Evolutionary conservation across 2,888 invertebrate species (phyloP), one percentile per base, ranked within the genome.

Genomic region (Tetranychus piercei): DNA sequence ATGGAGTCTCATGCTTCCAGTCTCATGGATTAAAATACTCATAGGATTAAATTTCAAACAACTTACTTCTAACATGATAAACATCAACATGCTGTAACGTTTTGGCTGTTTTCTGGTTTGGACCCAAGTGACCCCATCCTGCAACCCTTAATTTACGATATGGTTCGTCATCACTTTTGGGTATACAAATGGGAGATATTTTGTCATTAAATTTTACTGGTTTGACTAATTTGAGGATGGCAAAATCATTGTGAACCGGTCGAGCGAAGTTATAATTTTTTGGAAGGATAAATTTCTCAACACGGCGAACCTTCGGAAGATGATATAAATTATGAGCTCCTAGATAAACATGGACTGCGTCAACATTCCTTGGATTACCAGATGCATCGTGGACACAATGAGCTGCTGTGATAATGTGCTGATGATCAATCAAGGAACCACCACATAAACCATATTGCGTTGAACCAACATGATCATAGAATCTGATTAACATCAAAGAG

Each of bases 241-340:
- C 69, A 34, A 69, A 69, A 23, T 69, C 69, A 69, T 69, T 69
- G 69, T 69, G 69, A 23, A 69, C 69, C 22, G 69, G 69, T 22
- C 34, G 18, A 6, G 18, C 34, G 69, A 69, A 69, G 34, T 69
- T 23, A 8, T 69, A 69, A 20, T 69, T 20, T 8, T 69, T 69
- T 4, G 69, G 69, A 20, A 69, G 34, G 20, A 69, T 69, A 20
- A 69, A 69, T 11, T 23, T 20, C 22, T 69, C 69, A n/a, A 69
- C 22, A 20, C 22, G 22, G 5, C 69, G 69, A 22, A 23, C 69
- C 20, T 23, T 69, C 20, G 69, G 69, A 20, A 69, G 20, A 11
- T 23, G 69, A 11, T 23, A 22, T 22, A 69, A 9, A 69, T 69
- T 69, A 20, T 69, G 69, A 22, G 69, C 69, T 11, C 69, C 69